Percentiles rank a stretch among this genome's conserved stretches.
Conservation (phyloP, 2,888 invertebrate genomes). For the Athrips mouffetella region DNA sequence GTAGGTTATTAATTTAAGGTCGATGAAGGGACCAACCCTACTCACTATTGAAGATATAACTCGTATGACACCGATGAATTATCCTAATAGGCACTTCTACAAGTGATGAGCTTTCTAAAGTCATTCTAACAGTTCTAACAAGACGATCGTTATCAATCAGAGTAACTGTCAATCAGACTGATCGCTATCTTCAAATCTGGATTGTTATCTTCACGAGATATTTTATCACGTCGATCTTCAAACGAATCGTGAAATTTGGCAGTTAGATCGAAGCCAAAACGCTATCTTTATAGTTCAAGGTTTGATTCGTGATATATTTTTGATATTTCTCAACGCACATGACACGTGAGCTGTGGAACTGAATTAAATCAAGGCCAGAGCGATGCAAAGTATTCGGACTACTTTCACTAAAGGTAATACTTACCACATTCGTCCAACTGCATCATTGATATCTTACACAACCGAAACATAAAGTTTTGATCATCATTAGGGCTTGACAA, state of each 20-base stretch:
- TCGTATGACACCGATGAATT: too few species aligned
- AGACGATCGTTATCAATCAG: not conserved
- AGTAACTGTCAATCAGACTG: not conserved
- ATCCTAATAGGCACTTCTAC: not conserved
- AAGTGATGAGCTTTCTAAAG: not conserved
- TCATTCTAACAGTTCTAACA: too few species aligned
- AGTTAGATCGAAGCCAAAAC: not conserved
- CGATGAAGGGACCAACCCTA: slow-evolving; percentile 14
- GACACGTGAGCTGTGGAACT: not conserved
- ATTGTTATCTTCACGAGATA: too few species aligned
- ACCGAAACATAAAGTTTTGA: not conserved
- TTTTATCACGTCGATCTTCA: not conserved
- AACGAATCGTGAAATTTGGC: not conserved
- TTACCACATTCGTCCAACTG: not conserved
- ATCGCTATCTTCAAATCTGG: too few species aligned
- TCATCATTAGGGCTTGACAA: not conserved
- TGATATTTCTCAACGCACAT: slow-evolving; percentile 6
- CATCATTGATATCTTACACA: too few species aligned
- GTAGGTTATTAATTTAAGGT: slow-evolving; percentile 16
- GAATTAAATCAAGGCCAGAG: slow-evolving; percentile 3
- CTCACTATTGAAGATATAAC: too few species aligned
- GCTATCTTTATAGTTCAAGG: slow-evolving; percentile 4
- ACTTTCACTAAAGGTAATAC: too few species aligned
- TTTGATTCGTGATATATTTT: not conserved
- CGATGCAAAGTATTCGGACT: too few species aligned